Base-by-base conservation (phyloP, 2,888 invertebrate species). In the Colostygia pectinataria region DNA sequence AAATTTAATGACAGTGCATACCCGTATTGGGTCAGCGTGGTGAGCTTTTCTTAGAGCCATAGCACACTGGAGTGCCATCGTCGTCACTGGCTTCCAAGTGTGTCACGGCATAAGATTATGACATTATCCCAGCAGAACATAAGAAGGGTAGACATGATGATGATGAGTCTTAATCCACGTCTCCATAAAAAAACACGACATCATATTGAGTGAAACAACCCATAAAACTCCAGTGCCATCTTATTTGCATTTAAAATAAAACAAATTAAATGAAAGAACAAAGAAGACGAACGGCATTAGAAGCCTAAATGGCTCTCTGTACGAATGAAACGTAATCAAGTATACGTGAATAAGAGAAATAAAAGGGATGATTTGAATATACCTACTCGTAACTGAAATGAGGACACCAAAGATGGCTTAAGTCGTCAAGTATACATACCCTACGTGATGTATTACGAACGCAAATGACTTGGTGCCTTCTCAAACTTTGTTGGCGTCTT, bases 401-500 rank as follows among this genome's bases (percentile, higher is more conserved):
- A 43, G 38, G 43, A 57, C 46, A 54, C 40, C 36, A 45, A 54
- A 36, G 44, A 52, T 44, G 49, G 42, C 40, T 52, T 49, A 49
- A 41, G 48, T 49, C 49, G 48, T 55, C 44, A 47, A 59, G 55
- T 38, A 55, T 51, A 37, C 50, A 37, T 47, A 49, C 36, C 42
- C 50, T 55, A 45, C 42, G 45, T 55, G 46, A 53, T 49, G 43
- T 59, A 59, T 57, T 53, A 59, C 46, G 56, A 51, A 53, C 49
- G 53, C 32, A 50, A 53, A 53, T 43, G 48, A 40, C 48, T 53
- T 42, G 12, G 20, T 25, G n/a, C 18, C 37, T n/a, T 23, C 23
- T 24, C 12, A 33, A 31, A 20, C 9, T 37, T 40, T 20, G 15
- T 20, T 20, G 20, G 5, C 20, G 6, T 20, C 2, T 20, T 1